Percentiles rank a stretch among this genome's conserved stretches.
Conservation (phyloP, 2,888 invertebrate species). For the Brachypalpus laphriformis region DNA sequence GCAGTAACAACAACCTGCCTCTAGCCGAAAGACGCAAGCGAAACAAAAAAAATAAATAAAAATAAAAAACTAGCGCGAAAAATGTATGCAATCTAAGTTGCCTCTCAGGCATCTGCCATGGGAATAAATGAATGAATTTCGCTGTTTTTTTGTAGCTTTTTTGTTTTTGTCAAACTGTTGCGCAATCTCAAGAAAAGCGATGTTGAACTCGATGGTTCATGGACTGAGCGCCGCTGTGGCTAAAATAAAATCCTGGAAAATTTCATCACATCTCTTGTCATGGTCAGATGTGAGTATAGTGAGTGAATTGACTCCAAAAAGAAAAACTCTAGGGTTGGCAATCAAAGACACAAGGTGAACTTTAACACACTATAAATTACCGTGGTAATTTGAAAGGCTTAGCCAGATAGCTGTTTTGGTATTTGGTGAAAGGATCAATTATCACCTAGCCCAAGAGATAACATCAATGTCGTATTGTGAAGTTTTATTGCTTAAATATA, state of each 20-base stretch:
- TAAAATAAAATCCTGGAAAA: conserved; percentile 3
- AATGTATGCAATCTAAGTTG: conserved; percentile 38
- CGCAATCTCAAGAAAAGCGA: conserved; percentile 44
- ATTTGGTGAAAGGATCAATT: conserved; percentile 70
- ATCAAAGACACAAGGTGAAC: conserved; percentile 59
- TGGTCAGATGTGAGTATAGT: conserved; percentile 9
- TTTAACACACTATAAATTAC: not conserved
- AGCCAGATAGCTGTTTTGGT: not conserved
- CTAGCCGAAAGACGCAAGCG: conserved; percentile 1
- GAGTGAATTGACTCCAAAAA: conserved; percentile 8
- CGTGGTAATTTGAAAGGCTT: not conserved
- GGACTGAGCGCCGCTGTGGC: not conserved
- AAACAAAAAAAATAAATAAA: not conserved
- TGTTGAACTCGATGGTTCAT: conserved; percentile 51
- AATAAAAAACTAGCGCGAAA: conserved; percentile 16
- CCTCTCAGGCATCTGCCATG: conserved; percentile 47
- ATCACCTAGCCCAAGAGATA: conserved; percentile 40
- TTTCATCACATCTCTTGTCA: conserved; percentile 17
- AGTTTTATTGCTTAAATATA: conserved; percentile 7
- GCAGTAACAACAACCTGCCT: conserved; percentile 11
- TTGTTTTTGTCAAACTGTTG: conserved; percentile 33
- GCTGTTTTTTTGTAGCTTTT: conserved; percentile 4
- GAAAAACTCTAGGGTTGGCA: conserved; percentile 14
- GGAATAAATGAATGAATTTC: conserved; percentile 69
- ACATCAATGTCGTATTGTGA: conserved; percentile 47